Conservation (phyloP, 2,888 invertebrate species). For the Onchidella celtica region DNA sequence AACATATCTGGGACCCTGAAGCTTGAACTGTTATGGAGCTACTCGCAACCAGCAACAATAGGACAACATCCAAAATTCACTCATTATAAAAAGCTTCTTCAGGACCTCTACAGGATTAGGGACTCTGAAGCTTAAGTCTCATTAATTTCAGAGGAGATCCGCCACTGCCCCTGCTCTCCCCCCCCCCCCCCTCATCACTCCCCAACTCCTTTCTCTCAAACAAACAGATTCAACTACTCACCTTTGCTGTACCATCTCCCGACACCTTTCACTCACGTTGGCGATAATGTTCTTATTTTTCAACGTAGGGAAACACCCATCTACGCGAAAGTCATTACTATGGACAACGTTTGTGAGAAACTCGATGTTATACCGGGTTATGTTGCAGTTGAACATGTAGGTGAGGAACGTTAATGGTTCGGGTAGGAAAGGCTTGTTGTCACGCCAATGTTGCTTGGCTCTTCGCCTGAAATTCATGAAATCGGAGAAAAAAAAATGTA, state of each 20-base stretch:
- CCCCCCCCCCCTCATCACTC: too few relatives aligned
- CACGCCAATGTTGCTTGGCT: slow-evolving; percentile 10
- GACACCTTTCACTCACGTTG: slow-evolving; percentile 28
- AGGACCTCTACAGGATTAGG: too few relatives aligned
- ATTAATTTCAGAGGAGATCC: too few relatives aligned
- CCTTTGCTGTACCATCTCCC: slow-evolving; percentile 19
- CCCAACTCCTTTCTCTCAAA: too few relatives aligned
- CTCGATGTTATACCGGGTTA: slow-evolving; percentile 32
- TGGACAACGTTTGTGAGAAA: slow-evolving; percentile 40
- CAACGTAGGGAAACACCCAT: too few relatives aligned
- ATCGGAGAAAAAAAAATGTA: background rate
- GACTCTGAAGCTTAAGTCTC: too few relatives aligned
- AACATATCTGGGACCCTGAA: too few relatives aligned
- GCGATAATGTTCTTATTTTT: background rate
- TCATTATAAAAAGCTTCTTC: too few relatives aligned
- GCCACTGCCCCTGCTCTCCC: too few relatives aligned
- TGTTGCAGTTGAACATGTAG: slow-evolving; percentile 44
- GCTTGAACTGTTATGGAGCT: too few relatives aligned
- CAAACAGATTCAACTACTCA: background rate
- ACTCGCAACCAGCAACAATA: too few relatives aligned
- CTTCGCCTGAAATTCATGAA: slow-evolving; percentile 9
- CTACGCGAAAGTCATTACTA: slow-evolving; percentile 22
- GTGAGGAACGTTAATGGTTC: slow-evolving; percentile 33
- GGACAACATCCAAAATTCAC: too few relatives aligned
- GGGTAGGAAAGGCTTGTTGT: slow-evolving; percentile 18